Percentiles rank a stretch among this genome's conserved stretches.
phyloP scores from a whole-genome alignment of 2,888 invertebrate genomes.

The Stenolophus ochropezus region DNA sequence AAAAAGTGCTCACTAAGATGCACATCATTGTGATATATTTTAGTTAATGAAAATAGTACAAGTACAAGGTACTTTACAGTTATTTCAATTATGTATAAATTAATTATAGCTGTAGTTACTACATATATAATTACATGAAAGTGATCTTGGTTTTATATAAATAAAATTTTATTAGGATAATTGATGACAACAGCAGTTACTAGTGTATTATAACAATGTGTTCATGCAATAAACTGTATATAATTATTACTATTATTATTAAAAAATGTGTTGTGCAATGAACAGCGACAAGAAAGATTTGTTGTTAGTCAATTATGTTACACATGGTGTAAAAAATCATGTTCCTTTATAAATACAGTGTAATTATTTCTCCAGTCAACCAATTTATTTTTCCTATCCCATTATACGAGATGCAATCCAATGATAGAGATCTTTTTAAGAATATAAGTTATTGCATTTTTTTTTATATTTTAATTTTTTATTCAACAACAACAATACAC shows the following conservation, averaged over 20 bases:
- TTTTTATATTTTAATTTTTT: no score
- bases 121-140: neutral
- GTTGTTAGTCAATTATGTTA: conserved; percentile 57
- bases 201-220: conserved; percentile 53
- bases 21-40: conserved; percentile 32
- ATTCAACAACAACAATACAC: no score
- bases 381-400: conserved; percentile 15
- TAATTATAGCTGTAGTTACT: neutral
- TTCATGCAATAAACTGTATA: conserved; percentile 56
- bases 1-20: neutral
- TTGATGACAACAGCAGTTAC: conserved; percentile 18
- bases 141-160: conserved; percentile 25
- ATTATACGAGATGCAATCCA: conserved; percentile 13
- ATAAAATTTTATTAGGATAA: conserved; percentile 21
- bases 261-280: conserved; percentile 34
- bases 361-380: conserved; percentile 27
- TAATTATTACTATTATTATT: conserved; percentile 18
- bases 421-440: neutral
- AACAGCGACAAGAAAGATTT: conserved; percentile 27
- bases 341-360: conserved; percentile 54
- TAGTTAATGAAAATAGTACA: conserved; percentile 29
- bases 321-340: conserved; percentile 29
- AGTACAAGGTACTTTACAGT: conserved; percentile 9
- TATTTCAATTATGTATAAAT: conserved; percentile 8
- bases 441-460: no score